Percentiles rank a stretch among this genome's conserved stretches.
phyloP scores from a whole-genome alignment of 2,113 vertebrate species.

The Rhea pennata region DNA sequence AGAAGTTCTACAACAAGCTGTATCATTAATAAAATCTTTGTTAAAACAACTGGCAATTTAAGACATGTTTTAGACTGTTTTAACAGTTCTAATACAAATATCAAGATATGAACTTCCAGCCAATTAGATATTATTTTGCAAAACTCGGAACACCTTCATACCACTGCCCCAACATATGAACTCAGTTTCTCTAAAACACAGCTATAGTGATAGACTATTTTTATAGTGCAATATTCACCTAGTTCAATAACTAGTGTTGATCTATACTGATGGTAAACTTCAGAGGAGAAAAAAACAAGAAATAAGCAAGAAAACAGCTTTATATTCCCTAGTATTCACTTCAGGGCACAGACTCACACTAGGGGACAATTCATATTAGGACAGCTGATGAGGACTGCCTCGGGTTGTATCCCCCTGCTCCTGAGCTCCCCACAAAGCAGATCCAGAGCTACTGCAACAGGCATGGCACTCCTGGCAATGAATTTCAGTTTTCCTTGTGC shows the following conservation, averaged over 20 bases:
- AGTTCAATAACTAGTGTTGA: neutral
- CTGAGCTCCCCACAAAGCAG: neutral
- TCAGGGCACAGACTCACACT: neutral
- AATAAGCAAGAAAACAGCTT: neutral
- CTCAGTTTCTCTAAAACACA: neutral
- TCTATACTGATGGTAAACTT: neutral
- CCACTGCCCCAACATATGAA: neutral
- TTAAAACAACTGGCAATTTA: neutral
- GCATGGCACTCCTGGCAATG: neutral
- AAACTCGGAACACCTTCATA: neutral
- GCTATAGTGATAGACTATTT: neutral
- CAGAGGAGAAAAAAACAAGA: neutral
- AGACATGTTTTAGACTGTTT: too few species aligned
- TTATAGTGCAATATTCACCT: neutral
- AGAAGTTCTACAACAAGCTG: too few species aligned
- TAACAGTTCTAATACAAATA: neutral
- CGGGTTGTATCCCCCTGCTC: neutral
- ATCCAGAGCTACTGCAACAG: neutral
- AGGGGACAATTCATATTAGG: conserved; percentile 8
- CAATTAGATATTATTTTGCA: neutral
- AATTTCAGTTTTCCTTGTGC: neutral
- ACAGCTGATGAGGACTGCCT: conserved; percentile 7
- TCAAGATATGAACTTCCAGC: neutral
- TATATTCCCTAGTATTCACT: neutral
- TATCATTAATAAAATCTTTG: neutral